These are phyloP conservation scores for Oryzias dopingdopingensis DNA, from an alignment of 2,797 vertebrate genomes.

Conservation along the genomic window DNA sequence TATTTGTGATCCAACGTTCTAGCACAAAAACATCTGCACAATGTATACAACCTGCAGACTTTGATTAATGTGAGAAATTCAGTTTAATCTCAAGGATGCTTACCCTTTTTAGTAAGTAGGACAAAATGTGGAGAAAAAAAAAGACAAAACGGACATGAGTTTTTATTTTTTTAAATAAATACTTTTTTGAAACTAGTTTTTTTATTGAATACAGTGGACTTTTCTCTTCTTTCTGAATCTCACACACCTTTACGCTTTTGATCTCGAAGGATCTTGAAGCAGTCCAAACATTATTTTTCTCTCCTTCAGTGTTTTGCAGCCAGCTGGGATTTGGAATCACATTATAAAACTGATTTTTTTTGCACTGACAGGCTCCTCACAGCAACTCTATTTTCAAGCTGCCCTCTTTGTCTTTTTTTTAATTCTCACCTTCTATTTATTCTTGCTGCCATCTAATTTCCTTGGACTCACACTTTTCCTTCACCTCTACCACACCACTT, in stretches of 20 bases:
- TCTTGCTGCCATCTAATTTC: slow-evolving; percentile 44
- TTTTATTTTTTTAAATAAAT: too few species aligned
- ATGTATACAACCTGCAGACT: slow-evolving; percentile 17
- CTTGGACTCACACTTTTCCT: slow-evolving; percentile 45
- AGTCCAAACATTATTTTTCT: slow-evolving; percentile 10
- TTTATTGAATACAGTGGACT: slow-evolving; percentile 3
- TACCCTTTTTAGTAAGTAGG: background rate
- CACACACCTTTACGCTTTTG: slow-evolving; percentile 11
- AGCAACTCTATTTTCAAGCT: slow-evolving; percentile 31
- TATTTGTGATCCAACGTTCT: slow-evolving; percentile 28
- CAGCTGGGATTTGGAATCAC: slow-evolving; percentile 1
- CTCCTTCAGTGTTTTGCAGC: slow-evolving; percentile 16
- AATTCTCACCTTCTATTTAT: slow-evolving; percentile 43
- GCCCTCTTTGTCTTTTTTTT: slow-evolving; percentile 8
- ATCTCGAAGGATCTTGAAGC: slow-evolving; percentile 8
- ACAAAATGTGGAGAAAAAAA: too few species aligned
- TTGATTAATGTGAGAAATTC: slow-evolving; percentile 12
- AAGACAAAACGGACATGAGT: too few species aligned
- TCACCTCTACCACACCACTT: slow-evolving; percentile 64
- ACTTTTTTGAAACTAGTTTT: background rate
- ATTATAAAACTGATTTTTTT: slow-evolving; percentile 3
- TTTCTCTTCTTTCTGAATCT: background rate
- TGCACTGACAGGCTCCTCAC: slow-evolving; percentile 26
- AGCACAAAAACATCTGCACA: slow-evolving; percentile 25
- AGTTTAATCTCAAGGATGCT: slow-evolving; percentile 15